These are phyloP conservation scores for Bradynema listronoti DNA, from an alignment of 1,140 invertebrate species.

Conservation along the genomic window DNA sequence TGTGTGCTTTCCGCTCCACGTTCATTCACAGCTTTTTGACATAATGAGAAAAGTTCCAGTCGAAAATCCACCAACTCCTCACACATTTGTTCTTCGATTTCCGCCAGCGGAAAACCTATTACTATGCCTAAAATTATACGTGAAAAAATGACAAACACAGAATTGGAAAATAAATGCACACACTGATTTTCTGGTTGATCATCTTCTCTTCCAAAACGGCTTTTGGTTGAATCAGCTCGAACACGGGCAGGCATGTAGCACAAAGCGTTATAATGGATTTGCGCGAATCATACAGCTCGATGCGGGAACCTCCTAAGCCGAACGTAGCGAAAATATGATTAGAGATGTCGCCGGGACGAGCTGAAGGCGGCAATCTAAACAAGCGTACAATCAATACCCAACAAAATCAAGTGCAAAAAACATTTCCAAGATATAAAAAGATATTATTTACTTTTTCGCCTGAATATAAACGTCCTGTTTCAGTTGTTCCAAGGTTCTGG, in stretches of 20 bases:
- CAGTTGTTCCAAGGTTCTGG: constrained; percentile 26
- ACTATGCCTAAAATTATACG: neutral
- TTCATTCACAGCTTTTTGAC: constrained; percentile 22
- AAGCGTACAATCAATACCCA: neutral
- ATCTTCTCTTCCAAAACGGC: constrained; percentile 32
- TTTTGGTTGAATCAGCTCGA: constrained; percentile 35
- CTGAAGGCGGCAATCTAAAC: constrained; percentile 28
- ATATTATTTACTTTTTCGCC: constrained; percentile 31
- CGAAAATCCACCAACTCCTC: constrained; percentile 40
- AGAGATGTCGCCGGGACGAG: constrained; percentile 22
- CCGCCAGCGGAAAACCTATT: constrained; percentile 15
- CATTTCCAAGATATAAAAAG: too few relatives aligned
- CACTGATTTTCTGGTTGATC: constrained; percentile 31
- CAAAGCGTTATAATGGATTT: constrained; percentile 11
- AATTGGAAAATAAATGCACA: constrained; percentile 14
- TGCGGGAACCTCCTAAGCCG: constrained; percentile 21
- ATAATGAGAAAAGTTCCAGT: constrained; percentile 30
- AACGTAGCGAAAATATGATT: constrained; percentile 36
- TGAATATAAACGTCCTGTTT: constrained; percentile 43
- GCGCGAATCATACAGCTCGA: constrained; percentile 36
- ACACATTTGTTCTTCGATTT: constrained; percentile 31
- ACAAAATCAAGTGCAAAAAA: constrained; percentile 6
- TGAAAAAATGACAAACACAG: constrained; percentile 1
- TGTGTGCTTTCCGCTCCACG: constrained; percentile 24
- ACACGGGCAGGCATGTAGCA: constrained; percentile 37